Conservation (phyloP, 2,797 vertebrate genomes). For the Propithecus perrieri region DNA sequence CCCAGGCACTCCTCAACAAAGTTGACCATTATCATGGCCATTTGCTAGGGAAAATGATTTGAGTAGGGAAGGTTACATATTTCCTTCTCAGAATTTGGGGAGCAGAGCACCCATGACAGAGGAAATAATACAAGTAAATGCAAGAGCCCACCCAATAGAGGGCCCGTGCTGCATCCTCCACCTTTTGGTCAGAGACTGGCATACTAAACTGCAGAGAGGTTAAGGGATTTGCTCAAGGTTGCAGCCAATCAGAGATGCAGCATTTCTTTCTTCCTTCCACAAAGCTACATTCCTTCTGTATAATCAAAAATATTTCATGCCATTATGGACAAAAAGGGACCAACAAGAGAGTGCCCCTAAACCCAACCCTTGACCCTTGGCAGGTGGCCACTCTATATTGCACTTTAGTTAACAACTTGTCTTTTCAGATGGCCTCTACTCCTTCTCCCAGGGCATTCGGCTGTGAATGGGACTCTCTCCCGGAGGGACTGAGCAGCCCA, state of each 20-base stretch:
- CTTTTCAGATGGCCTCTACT: constrained; percentile 38
- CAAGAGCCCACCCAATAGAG: background rate
- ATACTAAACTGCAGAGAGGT: background rate
- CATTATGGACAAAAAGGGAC: constrained; percentile 23
- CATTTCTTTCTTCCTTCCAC: background rate
- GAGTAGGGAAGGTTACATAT: background rate
- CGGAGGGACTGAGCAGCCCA: constrained; percentile 15
- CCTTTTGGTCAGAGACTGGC: background rate
- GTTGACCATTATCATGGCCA: background rate
- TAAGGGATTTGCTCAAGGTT: constrained; percentile 5
- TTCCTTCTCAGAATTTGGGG: background rate
- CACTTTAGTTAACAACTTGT: constrained; percentile 12
- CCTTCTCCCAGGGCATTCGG: background rate
- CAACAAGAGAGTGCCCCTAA: constrained; percentile 6
- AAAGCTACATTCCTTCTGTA: background rate
- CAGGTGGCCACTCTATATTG: constrained; percentile 51
- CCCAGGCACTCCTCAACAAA: background rate
- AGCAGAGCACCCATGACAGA: background rate
- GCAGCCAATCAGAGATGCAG: background rate
- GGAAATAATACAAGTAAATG: background rate
- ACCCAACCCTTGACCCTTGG: constrained; percentile 34
- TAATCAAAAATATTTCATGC: background rate
- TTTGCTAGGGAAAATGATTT: background rate
- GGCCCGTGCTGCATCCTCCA: background rate
- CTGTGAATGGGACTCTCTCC: background rate